Evolutionary conservation across 2,797 vertebrate genomes (phyloP).

Genomic region (Characodon lateralis): DNA sequence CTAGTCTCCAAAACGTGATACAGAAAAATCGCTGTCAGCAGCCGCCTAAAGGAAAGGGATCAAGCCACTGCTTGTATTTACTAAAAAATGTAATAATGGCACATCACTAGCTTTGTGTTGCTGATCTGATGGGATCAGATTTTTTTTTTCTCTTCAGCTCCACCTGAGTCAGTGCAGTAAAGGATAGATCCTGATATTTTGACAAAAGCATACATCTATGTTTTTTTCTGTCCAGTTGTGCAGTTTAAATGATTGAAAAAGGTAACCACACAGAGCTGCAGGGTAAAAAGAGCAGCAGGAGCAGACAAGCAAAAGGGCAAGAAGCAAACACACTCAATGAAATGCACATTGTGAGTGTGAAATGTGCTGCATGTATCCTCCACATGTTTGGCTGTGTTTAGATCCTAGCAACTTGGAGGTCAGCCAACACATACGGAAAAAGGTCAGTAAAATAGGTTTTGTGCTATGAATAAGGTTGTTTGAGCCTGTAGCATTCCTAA

Average conservation of each 20-base stretch:
- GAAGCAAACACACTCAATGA: conserved; percentile 11
- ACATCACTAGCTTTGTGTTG: background rate
- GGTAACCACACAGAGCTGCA: background rate
- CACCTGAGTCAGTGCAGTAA: background rate
- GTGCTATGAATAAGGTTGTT: conserved; percentile 10
- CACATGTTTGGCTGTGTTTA: conserved; percentile 43
- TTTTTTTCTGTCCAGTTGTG: background rate
- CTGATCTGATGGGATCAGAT: background rate
- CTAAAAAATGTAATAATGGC: background rate
- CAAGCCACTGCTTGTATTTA: background rate
- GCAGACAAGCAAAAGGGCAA: conserved; percentile 1
- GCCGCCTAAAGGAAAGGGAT: background rate
- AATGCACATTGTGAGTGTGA: conserved; percentile 38
- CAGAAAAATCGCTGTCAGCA: background rate
- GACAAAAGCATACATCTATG: background rate
- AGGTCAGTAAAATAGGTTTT: conserved; percentile 25
- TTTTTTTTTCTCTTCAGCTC: background rate
- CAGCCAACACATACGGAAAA: conserved; percentile 30
- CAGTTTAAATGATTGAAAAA: background rate
- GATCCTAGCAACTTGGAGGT: conserved; percentile 44
- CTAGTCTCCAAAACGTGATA: background rate
- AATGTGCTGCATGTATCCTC: conserved; percentile 32
- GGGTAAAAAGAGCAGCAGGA: conserved; percentile 8
- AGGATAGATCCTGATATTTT: background rate
- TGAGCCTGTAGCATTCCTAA: conserved; percentile 31